phyloP scores from a whole-genome alignment of 2,797 vertebrate genomes.

The Sebastes matsubarae region DNA sequence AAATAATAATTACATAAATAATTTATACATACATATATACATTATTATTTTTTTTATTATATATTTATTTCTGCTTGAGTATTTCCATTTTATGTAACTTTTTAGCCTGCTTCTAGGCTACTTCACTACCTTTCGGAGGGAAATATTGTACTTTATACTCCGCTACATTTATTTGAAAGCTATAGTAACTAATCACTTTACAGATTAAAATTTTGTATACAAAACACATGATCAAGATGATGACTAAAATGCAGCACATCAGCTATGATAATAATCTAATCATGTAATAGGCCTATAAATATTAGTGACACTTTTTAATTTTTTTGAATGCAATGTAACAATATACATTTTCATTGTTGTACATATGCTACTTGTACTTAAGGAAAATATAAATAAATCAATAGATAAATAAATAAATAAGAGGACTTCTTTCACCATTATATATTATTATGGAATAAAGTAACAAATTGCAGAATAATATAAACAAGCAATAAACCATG shows the following conservation, averaged over 20 bases:
- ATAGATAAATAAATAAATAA: neutral
- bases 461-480: neutral
- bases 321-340: no score
- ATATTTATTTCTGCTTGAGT: no score
- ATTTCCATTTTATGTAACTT: neutral
- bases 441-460: no score
- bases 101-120: neutral
- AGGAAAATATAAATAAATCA: neutral
- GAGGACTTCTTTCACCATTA: no score
- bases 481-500: neutral
- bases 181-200: neutral
- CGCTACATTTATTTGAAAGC: neutral
- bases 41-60: no score
- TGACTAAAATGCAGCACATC: neutral
- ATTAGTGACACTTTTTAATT: neutral
- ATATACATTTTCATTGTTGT: neutral
- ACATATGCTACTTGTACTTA: neutral
- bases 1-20: no score
- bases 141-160: neutral
- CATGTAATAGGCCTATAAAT: neutral
- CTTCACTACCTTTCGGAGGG: neutral
- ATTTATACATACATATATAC: no score
- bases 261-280: neutral
- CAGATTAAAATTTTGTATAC: neutral
- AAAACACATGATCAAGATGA: neutral